Conservation (phyloP, 1,140 invertebrate genomes). For the Campoletis sonorensis region DNA sequence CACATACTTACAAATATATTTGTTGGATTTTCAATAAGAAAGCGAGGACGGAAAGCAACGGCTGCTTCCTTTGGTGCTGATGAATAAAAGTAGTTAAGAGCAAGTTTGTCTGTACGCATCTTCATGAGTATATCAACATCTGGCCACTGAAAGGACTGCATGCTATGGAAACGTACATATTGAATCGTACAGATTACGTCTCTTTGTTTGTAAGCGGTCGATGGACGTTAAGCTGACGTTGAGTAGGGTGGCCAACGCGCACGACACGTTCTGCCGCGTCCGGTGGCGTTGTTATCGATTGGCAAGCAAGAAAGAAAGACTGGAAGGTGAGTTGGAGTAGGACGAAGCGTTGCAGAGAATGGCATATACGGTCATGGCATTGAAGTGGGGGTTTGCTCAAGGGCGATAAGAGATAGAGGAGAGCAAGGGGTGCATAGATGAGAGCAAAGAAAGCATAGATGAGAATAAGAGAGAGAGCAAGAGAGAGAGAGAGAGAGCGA, state of each 20-base stretch:
- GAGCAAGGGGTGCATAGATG: slow-evolving; percentile 24
- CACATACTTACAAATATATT: no score
- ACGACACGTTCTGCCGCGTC: slow-evolving; percentile 48
- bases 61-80: no score
- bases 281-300: slow-evolving; percentile 54
- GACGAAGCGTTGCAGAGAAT: neutral
- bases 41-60: no score
- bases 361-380: neutral
- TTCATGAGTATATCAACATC: neutral
- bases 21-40: no score
- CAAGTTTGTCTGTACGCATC: neutral
- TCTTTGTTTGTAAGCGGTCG: neutral
- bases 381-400: neutral
- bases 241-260: slow-evolving; percentile 48
- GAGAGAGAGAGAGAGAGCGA: slow-evolving; percentile 37
- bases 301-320: slow-evolving; percentile 25
- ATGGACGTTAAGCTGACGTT: neutral
- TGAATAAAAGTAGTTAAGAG: no score
- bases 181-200: neutral
- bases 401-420: slow-evolving; percentile 35
- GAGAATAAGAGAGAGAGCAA: slow-evolving; percentile 34
- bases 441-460: slow-evolving; percentile 5
- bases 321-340: neutral
- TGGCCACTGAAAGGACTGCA: neutral
- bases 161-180: neutral